These are phyloP conservation scores for Raja brachyura DNA, from an alignment of 2,113 vertebrate species.

Conservation along the genomic window DNA sequence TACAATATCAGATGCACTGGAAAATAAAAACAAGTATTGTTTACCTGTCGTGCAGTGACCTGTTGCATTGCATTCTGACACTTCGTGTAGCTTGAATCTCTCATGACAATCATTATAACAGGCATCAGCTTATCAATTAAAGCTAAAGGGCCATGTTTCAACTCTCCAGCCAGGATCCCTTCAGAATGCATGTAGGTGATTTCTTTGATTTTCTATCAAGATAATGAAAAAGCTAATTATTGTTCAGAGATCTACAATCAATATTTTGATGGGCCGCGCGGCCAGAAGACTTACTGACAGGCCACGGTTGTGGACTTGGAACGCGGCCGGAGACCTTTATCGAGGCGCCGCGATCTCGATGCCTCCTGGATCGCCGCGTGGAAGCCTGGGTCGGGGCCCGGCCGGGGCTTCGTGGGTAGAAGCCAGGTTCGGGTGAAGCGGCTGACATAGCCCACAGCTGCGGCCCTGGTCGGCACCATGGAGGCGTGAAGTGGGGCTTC, in stretches of 20 bases:
- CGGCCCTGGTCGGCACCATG: no score
- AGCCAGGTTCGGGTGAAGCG: no score
- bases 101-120: conserved; percentile 95
- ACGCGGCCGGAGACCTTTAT: no score
- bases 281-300: no score
- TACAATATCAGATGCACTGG: background rate
- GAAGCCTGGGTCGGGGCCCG: no score
- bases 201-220: conserved; percentile 91
- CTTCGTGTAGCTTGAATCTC: conserved; percentile 81
- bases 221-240: background rate
- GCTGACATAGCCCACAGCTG: no score
- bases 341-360: no score
- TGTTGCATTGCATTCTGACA: conserved; percentile 94
- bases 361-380: no score
- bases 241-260: background rate
- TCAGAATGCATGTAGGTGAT: conserved; percentile 98
- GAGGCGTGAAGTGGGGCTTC: no score
- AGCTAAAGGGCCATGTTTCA: conserved; percentile 88
- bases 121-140: conserved; percentile 91
- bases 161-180: conserved; percentile 88
- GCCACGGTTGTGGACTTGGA: no score
- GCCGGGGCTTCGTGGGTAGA: no score
- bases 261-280: background rate
- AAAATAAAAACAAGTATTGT: background rate
- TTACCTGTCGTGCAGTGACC: conserved; percentile 82